phyloP scores from a whole-genome alignment of 2,888 invertebrate species.

The Aporophyla nigra region DNA sequence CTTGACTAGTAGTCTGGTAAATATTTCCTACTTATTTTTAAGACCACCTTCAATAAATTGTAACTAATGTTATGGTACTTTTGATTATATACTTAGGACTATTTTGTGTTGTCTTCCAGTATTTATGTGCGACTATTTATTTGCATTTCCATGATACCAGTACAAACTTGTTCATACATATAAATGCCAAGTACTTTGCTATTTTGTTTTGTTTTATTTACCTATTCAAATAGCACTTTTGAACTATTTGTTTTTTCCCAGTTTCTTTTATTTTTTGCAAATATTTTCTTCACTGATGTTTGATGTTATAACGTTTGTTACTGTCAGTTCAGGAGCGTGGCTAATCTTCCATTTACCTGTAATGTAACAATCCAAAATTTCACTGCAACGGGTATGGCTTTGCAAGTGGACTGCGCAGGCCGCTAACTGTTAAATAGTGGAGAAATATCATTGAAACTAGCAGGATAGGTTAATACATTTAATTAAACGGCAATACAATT shows the following conservation, averaged over 20 bases:
- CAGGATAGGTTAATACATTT: background rate
- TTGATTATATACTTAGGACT: conserved; percentile 24
- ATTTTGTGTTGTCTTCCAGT: conserved; percentile 73
- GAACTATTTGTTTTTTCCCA: background rate
- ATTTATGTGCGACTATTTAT: conserved; percentile 65
- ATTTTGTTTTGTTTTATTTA: conserved; percentile 42
- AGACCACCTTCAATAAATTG: background rate
- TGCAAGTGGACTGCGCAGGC: background rate
- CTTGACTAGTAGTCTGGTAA: conserved; percentile 5
- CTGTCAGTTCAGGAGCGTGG: background rate
- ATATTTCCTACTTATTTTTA: background rate
- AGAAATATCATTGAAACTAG: background rate
- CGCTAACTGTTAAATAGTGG: background rate
- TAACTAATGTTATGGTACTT: background rate
- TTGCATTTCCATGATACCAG: conserved; percentile 76
- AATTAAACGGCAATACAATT: no score
- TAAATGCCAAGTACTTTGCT: conserved; percentile 55
- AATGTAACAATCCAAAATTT: background rate
- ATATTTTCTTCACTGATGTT: background rate
- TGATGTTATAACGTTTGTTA: background rate
- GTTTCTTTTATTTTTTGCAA: background rate
- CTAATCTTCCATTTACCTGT: background rate
- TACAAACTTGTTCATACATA: conserved; percentile 76
- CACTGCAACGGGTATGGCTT: background rate
- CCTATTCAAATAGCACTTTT: background rate